These are phyloP conservation scores for Cliona cf. orientalis DNA, from an alignment of 37 sponge, comb jelly and placozoan species.

Conservation along the genomic window DNA sequence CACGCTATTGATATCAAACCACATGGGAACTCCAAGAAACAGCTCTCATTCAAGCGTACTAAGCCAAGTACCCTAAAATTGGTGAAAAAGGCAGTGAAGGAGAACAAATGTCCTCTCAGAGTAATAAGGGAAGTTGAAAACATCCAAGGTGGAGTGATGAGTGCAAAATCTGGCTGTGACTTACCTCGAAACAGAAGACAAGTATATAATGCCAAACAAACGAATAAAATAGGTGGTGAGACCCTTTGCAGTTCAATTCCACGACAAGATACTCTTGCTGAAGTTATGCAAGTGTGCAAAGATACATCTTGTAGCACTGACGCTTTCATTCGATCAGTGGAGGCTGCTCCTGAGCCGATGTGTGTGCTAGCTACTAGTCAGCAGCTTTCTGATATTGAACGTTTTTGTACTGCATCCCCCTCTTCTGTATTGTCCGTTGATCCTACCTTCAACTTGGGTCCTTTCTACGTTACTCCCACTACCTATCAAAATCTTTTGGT, in stretches of 20 bases:
- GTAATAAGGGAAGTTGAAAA: no score
- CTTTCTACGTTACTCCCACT: conserved; percentile 41
- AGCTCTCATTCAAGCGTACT: neutral
- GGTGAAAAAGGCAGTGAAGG: conserved; percentile 89
- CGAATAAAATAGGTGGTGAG: no score
- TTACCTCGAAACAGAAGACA: no score
- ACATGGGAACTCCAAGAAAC: neutral
- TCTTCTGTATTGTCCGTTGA: conserved; percentile 36
- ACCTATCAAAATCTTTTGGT: conserved; percentile 35
- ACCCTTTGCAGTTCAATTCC: no score
- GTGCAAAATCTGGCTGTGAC: no score
- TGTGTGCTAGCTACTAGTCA: conserved; percentile 40
- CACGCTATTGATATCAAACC: neutral
- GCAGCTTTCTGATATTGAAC: conserved; percentile 18
- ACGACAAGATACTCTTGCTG: conserved; percentile 9
- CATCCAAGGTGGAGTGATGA: no score
- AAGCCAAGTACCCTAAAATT: neutral
- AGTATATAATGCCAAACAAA: no score
- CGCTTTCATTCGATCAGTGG: conserved; percentile 27
- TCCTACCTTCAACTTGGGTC: conserved; percentile 49
- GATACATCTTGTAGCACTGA: neutral
- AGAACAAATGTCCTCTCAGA: no score
- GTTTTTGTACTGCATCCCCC: neutral
- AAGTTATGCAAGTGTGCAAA: conserved; percentile 33
- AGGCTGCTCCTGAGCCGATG: conserved; percentile 52